A percentile compares a stretch with the other conserved stretches of the same genome.
Conservation (phyloP, 2,888 invertebrate species). For the Pinctada fucata region DNA sequence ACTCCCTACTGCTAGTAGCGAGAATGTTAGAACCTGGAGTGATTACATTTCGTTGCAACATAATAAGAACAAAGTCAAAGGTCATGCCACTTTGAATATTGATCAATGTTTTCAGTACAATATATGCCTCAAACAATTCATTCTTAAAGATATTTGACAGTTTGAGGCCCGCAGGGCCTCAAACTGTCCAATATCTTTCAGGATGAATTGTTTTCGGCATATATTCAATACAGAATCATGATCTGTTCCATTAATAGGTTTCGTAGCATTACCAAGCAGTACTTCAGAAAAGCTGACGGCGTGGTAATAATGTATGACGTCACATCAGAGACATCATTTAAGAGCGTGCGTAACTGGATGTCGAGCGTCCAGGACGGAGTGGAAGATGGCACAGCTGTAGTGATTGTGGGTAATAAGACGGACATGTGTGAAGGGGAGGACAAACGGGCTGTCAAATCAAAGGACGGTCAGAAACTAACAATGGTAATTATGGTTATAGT, state of each 20-base stretch:
- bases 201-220: too few species aligned
- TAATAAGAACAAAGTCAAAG: too few species aligned
- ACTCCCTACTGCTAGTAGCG: too few species aligned
- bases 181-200: too few species aligned
- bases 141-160: too few species aligned
- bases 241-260: conserved; percentile 72
- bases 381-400: conserved; percentile 77
- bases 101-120: too few species aligned
- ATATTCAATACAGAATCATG: too few species aligned
- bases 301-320: conserved; percentile 80
- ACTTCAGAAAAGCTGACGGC: conserved; percentile 81
- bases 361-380: conserved; percentile 70
- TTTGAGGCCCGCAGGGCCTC: too few species aligned
- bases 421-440: conserved; percentile 77
- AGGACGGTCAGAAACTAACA: conserved; percentile 77
- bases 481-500: conserved; percentile 67
- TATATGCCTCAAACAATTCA: too few species aligned
- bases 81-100: too few species aligned
- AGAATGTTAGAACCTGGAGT: too few species aligned
- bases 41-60: too few species aligned
- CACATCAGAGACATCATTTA: conserved; percentile 79
- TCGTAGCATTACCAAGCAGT: conserved; percentile 80
- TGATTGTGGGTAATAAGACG: conserved; percentile 80
- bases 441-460: conserved; percentile 73
- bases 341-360: conserved; percentile 79